Conservation (phyloP, 2,888 invertebrate species). For the Campoletis raptor region DNA sequence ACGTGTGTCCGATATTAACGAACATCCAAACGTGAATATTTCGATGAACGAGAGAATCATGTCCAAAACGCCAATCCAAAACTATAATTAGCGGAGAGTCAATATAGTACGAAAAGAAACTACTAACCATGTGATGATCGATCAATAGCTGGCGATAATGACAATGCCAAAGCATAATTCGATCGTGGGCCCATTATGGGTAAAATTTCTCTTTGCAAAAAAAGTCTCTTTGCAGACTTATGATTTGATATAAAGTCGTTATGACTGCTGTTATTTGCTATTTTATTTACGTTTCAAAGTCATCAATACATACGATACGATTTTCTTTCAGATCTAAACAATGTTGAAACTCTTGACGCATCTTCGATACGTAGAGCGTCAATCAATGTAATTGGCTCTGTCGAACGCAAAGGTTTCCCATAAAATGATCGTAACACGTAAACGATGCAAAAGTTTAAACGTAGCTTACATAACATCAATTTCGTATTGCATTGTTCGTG, state of each 20-base stretch:
- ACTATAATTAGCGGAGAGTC: slow-evolving; percentile 20
- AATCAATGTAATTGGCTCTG: slow-evolving; percentile 48
- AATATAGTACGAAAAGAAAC: neutral
- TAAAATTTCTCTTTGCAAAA: neutral
- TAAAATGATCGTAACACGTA: slow-evolving; percentile 17
- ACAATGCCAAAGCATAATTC: neutral
- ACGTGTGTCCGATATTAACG: slow-evolving; percentile 48
- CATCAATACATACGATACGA: neutral
- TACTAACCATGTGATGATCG: slow-evolving; percentile 2
- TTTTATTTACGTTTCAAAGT: neutral
- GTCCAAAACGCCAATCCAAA: slow-evolving; percentile 42
- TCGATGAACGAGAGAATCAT: slow-evolving; percentile 28
- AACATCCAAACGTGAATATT: slow-evolving; percentile 33
- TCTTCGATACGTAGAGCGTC: slow-evolving; percentile 14
- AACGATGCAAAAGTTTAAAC: neutral
- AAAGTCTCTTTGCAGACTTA: neutral
- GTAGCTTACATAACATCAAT: neutral
- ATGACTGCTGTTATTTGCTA: neutral
- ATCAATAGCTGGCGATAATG: neutral
- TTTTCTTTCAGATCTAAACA: neutral
- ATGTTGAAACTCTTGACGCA: slow-evolving; percentile 1
- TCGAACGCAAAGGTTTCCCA: slow-evolving; percentile 39
- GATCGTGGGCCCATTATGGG: neutral
- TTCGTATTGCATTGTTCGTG: neutral
- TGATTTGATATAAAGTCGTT: neutral